Evolutionary conservation across 2,888 invertebrate genomes (phyloP).

Genomic region (Meta bourneti): DNA sequence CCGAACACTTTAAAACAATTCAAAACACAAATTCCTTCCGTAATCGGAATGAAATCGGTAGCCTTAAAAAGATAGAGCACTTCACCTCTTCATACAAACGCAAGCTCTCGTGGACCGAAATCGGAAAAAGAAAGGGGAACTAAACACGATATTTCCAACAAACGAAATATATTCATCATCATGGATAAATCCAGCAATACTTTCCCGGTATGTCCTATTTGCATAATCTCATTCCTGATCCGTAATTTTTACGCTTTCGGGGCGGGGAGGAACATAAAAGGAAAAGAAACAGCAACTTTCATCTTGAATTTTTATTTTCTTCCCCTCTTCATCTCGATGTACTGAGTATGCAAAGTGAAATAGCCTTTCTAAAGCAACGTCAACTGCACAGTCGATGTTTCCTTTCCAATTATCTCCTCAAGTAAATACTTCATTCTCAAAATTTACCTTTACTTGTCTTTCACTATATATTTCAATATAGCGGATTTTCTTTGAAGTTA

Average conservation of each 20-base stretch:
- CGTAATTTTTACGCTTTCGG: conserved; percentile 24
- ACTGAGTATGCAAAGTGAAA: neutral
- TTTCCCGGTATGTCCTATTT: conserved; percentile 28
- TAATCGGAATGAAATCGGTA: too few relatives aligned
- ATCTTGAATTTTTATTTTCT: conserved; percentile 4
- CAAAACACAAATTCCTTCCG: too few relatives aligned
- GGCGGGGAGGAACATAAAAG: neutral
- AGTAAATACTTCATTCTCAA: neutral
- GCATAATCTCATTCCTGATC: conserved; percentile 43
- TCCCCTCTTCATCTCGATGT: neutral
- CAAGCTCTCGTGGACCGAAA: neutral
- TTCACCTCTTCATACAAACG: too few relatives aligned
- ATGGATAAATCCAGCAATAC: conserved; percentile 23
- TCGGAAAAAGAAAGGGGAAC: neutral
- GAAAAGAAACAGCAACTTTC: neutral
- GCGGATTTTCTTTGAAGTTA: neutral
- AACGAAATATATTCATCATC: neutral
- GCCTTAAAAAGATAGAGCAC: too few relatives aligned
- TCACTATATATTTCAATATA: too few relatives aligned
- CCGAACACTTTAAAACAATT: too few relatives aligned
- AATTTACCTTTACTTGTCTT: neutral
- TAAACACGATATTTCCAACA: conserved; percentile 14
- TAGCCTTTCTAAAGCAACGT: neutral
- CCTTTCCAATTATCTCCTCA: neutral
- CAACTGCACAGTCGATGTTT: neutral